These are phyloP conservation scores for Calliphora vicina DNA, from an alignment of 1,140 invertebrate species.

Conservation along the genomic window DNA sequence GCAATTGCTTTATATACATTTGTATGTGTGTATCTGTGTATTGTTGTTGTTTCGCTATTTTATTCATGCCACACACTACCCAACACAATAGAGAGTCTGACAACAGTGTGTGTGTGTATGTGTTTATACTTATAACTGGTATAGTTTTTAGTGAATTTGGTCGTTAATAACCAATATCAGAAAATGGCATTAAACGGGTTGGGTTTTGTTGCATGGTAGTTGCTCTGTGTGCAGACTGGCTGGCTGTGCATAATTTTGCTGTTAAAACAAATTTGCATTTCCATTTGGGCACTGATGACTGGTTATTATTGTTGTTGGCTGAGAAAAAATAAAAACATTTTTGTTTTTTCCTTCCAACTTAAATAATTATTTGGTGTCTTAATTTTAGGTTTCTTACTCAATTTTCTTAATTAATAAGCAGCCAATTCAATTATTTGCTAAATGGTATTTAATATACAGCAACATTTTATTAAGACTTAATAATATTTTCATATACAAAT, in stretches of 20 bases:
- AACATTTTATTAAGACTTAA: too few species aligned
- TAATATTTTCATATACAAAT: too few species aligned
- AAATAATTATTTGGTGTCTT: too few species aligned
- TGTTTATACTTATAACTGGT: too few species aligned
- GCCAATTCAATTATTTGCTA: too few species aligned
- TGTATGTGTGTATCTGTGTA: neutral
- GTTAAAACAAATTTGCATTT: neutral
- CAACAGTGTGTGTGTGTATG: too few species aligned
- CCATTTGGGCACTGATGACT: neutral
- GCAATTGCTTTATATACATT: neutral
- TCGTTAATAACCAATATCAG: neutral
- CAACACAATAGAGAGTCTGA: too few species aligned
- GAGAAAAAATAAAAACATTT: neutral
- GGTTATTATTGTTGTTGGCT: neutral
- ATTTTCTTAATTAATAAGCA: too few species aligned
- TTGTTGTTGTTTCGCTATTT: neutral
- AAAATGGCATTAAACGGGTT: neutral
- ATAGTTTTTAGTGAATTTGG: neutral
- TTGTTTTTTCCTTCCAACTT: neutral
- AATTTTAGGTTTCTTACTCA: too few species aligned
- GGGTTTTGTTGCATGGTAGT: neutral
- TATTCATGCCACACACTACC: neutral
- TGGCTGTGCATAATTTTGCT: neutral
- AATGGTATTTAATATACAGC: too few species aligned
- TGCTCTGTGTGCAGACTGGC: neutral